Evolutionary conservation across 2,888 invertebrate genomes (phyloP).

Genomic region (Vannuccia rotundouncinata): DNA sequence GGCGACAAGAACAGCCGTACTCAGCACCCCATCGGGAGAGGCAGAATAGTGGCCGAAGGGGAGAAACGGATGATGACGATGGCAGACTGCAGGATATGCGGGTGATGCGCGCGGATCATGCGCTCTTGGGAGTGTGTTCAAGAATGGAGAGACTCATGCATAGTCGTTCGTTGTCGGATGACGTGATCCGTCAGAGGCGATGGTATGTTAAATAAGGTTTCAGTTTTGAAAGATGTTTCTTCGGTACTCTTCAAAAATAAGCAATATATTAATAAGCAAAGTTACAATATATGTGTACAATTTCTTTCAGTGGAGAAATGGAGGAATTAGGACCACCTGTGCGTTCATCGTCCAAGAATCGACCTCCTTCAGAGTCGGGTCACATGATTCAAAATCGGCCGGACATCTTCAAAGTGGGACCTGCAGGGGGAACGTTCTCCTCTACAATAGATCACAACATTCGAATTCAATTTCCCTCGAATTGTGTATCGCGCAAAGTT

Average conservation of each 20-base stretch:
- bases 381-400: conserved; percentile 34
- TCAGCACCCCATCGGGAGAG: background rate
- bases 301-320: background rate
- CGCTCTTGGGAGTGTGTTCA: background rate
- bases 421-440: conserved; percentile 48
- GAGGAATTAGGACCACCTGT: background rate
- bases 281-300: too few species aligned
- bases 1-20: background rate
- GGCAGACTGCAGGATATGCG: background rate
- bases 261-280: too few species aligned
- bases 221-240: too few species aligned
- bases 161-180: background rate
- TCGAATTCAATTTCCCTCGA: conserved; percentile 47
- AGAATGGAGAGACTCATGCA: background rate
- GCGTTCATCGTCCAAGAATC: background rate
- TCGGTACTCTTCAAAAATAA: too few species aligned
- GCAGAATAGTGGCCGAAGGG: background rate
- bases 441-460: conserved; percentile 47
- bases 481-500: conserved; percentile 44
- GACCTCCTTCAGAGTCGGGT: conserved; percentile 18
- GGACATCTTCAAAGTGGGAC: conserved; percentile 46
- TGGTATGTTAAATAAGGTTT: too few species aligned
- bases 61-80: background rate
- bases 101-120: background rate
- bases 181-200: background rate